These are phyloP conservation scores for Zeus faber DNA, from an alignment of 2,113 vertebrate genomes.

Conservation along the genomic window DNA sequence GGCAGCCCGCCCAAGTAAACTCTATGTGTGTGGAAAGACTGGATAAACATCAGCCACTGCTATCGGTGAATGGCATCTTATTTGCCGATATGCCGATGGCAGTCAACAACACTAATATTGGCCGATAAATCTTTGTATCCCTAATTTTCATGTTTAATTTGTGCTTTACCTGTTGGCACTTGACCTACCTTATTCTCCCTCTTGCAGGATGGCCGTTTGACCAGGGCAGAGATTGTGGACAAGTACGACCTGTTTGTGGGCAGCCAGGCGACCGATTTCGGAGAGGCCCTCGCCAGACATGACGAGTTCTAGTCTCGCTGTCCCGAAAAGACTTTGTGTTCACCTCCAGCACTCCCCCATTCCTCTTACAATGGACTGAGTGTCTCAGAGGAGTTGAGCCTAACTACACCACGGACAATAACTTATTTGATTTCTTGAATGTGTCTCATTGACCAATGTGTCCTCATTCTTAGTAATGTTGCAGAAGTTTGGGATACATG, in stretches of 20 bases:
- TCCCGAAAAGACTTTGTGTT: conserved; percentile 47
- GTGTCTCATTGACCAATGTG: conserved; percentile 33
- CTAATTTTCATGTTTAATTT: no score
- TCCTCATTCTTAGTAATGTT: conserved; percentile 18
- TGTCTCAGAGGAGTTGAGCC: conserved; percentile 28
- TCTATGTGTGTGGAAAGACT: no score
- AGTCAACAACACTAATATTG: no score
- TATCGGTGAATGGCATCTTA: no score
- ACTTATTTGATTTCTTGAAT: conserved; percentile 84
- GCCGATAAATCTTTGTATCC: no score
- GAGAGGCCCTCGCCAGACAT: conserved; percentile 91
- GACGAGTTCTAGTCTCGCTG: conserved; percentile 85
- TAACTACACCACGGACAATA: conserved; percentile 68
- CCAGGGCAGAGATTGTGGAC: conserved; percentile 89
- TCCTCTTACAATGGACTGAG: conserved; percentile 15
- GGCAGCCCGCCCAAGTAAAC: no score
- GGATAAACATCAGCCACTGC: no score
- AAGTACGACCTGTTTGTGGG: conserved; percentile 96
- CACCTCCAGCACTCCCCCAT: conserved; percentile 27
- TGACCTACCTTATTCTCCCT: not conserved
- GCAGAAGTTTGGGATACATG: conserved; percentile 22
- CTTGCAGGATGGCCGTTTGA: conserved; percentile 85
- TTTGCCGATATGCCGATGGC: no score
- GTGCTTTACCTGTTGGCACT: not conserved
- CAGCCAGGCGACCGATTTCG: conserved; percentile 96